Evolutionary conservation across 2,113 vertebrate genomes (phyloP), one percentile per base, ranked within the genome.

Genomic region (Gadus chalcogrammus): DNA sequence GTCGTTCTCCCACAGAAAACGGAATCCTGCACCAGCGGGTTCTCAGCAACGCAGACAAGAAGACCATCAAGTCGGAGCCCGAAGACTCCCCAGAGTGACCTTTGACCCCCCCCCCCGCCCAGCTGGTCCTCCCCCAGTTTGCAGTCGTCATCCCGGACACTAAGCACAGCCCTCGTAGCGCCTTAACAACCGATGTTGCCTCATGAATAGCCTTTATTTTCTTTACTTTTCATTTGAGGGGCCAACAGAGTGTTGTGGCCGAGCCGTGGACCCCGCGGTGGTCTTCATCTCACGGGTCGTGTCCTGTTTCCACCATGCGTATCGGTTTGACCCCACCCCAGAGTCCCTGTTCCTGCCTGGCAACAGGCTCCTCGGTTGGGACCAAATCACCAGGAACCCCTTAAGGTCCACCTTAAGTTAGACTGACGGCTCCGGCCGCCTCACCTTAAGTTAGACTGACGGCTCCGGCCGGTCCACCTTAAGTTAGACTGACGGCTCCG

Each of bases 151-250:
- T 90, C 90, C 74, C 88, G 91, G 91, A 91, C 87, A 92, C 89
- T 93, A 94, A 93, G 90, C 87, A 87, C 91, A 92, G 91, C 91
- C 87, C 90, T 89, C 90, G 92, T 85, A 72, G 91, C 95, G 97
- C 97, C 96, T 99, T 99, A 99, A 95, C 93, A 94, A 97, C 95
- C 96, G 93, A 91, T 69, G 94, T 94, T 98, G 95, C 96, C 95
- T 98, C 95, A 93, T 93, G 78, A 86, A 90, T 90, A 87, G 85
- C 82, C 88, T 90, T 87, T 84, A 86, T 88, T 88, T 89, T 89
- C 81, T 61, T 60, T 82, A 18, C 62, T 83, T 78, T 90, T 90
- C 63, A 16, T 73, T 73, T 75, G 76, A 56, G 56, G 80, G n/a
- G 18, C 2, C 1, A 42, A 31, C 38, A 42, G 31, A 76, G 67